phyloP scores from a whole-genome alignment of 2,888 invertebrate genomes.

The Drosophila trichaetosa region DNA sequence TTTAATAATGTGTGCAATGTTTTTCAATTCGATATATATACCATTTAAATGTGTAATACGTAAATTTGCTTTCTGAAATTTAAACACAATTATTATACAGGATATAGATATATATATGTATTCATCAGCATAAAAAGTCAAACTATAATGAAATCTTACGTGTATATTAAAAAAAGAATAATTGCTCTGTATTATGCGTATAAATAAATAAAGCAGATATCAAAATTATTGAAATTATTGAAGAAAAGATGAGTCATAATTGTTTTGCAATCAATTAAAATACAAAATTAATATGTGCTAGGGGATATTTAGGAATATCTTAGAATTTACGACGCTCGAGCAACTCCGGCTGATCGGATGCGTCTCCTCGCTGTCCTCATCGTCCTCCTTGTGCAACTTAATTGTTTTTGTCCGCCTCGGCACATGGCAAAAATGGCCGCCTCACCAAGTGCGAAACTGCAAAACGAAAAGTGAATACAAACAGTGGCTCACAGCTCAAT shows the following conservation, averaged over 20 bases:
- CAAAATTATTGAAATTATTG: background rate
- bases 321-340: conserved; percentile 95
- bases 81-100: conserved; percentile 6
- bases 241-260: too few relatives aligned
- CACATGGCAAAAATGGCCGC: conserved; percentile 98
- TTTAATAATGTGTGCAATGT: conserved; percentile 42
- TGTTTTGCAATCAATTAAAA: too few relatives aligned
- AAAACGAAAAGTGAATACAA: too few relatives aligned
- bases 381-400: conserved; percentile 99
- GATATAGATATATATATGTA: conserved; percentile 12
- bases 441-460: conserved; percentile 87
- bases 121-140: conserved; percentile 27
- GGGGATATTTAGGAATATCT: conserved; percentile 49
- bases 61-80: conserved; percentile 13
- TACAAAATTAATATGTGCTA: too few relatives aligned
- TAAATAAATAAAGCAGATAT: conserved; percentile 24
- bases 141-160: conserved; percentile 27
- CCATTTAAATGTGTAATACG: conserved; percentile 12
- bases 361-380: conserved; percentile 96
- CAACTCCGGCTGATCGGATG: conserved; percentile 98
- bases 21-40: conserved; percentile 3
- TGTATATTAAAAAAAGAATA: conserved; percentile 30
- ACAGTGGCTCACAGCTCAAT: too few relatives aligned
- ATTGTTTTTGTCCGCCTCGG: conserved; percentile 98
- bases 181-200: conserved; percentile 18